Evolutionary conservation across 1,140 invertebrate species (phyloP).

Genomic region (Drosophila albomicans): DNA sequence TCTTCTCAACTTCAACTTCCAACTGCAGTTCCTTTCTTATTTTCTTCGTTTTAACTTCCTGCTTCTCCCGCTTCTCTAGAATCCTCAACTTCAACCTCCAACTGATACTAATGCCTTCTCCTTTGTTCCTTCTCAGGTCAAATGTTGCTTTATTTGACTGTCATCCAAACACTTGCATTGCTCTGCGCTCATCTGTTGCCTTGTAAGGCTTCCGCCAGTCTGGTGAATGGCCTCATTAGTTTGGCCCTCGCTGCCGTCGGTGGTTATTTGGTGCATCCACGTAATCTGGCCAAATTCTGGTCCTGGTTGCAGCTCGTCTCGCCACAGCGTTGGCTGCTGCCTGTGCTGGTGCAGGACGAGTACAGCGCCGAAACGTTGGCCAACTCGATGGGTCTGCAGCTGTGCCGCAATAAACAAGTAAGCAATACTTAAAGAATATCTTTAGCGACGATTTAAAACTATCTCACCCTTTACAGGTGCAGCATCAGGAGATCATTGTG

Average conservation of each 20-base stretch:
- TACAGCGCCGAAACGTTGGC: constrained; percentile 88
- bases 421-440: background rate
- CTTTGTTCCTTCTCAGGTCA: constrained; percentile 86
- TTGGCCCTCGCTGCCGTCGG: constrained; percentile 88
- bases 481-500: constrained; percentile 93
- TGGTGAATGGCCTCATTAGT: constrained; percentile 87
- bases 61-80: too few species aligned
- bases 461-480: constrained; percentile 86
- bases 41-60: too few species aligned
- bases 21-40: too few species aligned
- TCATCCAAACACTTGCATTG: constrained; percentile 89
- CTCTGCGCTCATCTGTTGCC: constrained; percentile 85
- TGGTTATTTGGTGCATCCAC: constrained; percentile 90
- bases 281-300: constrained; percentile 89
- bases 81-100: background rate
- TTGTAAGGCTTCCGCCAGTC: constrained; percentile 86
- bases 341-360: constrained; percentile 88
- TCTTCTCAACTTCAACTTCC: too few species aligned
- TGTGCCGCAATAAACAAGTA: constrained; percentile 90
- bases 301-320: constrained; percentile 90
- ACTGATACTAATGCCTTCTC: background rate
- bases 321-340: constrained; percentile 91
- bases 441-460: background rate
- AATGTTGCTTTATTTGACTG: constrained; percentile 91
- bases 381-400: constrained; percentile 86